A percentile compares a stretch with the other conserved stretches of the same genome.
Conservation (phyloP, 2,113 vertebrate genomes). For the Eptesicus fuscus region DNA sequence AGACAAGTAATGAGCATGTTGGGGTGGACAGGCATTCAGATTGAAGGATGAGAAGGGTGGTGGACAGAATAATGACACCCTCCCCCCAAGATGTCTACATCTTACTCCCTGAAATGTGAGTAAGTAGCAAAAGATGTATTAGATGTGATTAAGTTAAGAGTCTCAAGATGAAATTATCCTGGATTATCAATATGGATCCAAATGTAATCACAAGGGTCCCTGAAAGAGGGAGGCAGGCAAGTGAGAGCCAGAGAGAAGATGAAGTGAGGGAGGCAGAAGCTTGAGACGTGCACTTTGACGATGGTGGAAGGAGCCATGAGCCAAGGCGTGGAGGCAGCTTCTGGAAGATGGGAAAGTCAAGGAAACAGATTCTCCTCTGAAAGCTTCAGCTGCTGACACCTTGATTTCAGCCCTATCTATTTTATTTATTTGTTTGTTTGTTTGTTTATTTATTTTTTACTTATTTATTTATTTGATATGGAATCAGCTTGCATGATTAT, state of each 20-base stretch:
- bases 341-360: not conserved
- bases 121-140: not conserved
- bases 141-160: not conserved
- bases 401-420: not conserved
- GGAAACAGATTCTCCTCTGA: not conserved
- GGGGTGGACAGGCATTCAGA: not conserved
- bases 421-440: not conserved
- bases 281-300: rapidly evolving
- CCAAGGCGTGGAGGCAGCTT: not conserved
- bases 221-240: not conserved
- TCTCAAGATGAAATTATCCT: not conserved
- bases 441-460: not conserved
- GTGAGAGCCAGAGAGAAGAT: not conserved
- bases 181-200: not conserved
- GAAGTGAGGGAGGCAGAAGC: no score
- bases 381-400: not conserved
- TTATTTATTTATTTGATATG: not conserved
- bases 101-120: not conserved
- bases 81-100: no score
- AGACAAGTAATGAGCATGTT: not conserved
- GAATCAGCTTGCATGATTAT: rapidly evolving
- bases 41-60: not conserved
- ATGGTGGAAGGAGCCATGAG: not conserved
- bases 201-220: not conserved
- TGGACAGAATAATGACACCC: not conserved